Evolutionary conservation across 1,140 invertebrate genomes (phyloP).

Genomic region (Drosophila busckii): DNA sequence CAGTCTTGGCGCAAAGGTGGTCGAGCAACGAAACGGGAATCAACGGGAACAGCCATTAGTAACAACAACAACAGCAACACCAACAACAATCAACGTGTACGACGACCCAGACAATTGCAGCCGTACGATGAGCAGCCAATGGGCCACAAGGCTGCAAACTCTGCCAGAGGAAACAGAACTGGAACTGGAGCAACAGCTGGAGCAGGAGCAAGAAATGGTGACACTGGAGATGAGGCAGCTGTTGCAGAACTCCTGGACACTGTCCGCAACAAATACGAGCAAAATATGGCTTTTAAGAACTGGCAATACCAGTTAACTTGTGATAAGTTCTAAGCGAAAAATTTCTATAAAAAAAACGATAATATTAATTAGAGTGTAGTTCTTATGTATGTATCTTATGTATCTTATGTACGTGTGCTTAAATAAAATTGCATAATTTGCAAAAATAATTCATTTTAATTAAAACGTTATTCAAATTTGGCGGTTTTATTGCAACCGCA

Average conservation of each 20-base stretch:
- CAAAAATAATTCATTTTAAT: too few relatives aligned
- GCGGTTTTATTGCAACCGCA: too few relatives aligned
- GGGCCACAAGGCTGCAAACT: constrained; percentile 41
- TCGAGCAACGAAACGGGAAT: constrained; percentile 59
- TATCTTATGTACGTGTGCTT: too few relatives aligned
- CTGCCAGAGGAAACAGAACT: constrained; percentile 24
- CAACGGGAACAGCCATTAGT: constrained; percentile 2
- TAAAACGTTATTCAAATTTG: too few relatives aligned
- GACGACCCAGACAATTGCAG: constrained; percentile 54
- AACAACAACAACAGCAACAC: constrained; percentile 18
- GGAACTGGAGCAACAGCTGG: constrained; percentile 1
- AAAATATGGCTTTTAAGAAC: constrained; percentile 72
- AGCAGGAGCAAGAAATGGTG: constrained; percentile 24
- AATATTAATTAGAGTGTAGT: too few relatives aligned
- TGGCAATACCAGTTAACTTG: constrained; percentile 78
- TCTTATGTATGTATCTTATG: too few relatives aligned
- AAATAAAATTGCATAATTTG: too few relatives aligned
- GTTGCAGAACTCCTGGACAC: constrained; percentile 63
- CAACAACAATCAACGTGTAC: constrained; percentile 34
- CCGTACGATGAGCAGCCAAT: constrained; percentile 55
- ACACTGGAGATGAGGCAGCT: constrained; percentile 39
- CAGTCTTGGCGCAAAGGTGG: constrained; percentile 75
- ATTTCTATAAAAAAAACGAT: too few relatives aligned
- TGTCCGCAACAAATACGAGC: constrained; percentile 58
- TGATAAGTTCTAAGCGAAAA: constrained; percentile 69